phyloP scores from a whole-genome alignment of 2,888 invertebrate species.

The Mesochorus sp. region DNA sequence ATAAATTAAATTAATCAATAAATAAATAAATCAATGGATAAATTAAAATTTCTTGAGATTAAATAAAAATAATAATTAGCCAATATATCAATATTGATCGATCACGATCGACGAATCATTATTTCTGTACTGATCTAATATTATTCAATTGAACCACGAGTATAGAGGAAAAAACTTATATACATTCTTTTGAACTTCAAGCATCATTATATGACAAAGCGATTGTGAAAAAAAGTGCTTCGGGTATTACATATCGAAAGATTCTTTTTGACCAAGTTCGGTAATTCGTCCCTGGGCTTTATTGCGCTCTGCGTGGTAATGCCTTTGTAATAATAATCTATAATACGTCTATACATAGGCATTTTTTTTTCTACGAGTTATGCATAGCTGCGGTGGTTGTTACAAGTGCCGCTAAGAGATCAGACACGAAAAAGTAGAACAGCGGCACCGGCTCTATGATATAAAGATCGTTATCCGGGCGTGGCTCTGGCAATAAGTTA shows the following conservation, averaged over 20 bases:
- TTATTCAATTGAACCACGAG: too few relatives aligned
- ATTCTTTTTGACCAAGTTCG: neutral
- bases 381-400: neutral
- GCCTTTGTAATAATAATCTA: too few relatives aligned
- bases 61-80: neutral
- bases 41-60: too few relatives aligned
- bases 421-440: slow-evolving; percentile 47
- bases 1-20: too few relatives aligned
- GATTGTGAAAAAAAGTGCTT: too few relatives aligned
- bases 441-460: slow-evolving; percentile 52
- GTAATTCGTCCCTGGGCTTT: neutral
- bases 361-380: neutral
- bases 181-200: too few relatives aligned
- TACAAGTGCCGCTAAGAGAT: slow-evolving; percentile 13
- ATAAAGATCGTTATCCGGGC: slow-evolving; percentile 48
- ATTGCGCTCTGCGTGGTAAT: neutral
- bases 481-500: slow-evolving; percentile 33
- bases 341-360: too few relatives aligned
- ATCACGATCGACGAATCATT: too few relatives aligned
- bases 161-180: too few relatives aligned
- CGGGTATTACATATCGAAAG: slow-evolving; percentile 3
- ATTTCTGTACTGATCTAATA: too few relatives aligned
- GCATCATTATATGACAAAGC: too few relatives aligned
- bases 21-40: too few relatives aligned
- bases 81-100: neutral